Evolutionary conservation across 2,888 invertebrate genomes (phyloP).

Genomic region (Leptinotarsa tumamoca): DNA sequence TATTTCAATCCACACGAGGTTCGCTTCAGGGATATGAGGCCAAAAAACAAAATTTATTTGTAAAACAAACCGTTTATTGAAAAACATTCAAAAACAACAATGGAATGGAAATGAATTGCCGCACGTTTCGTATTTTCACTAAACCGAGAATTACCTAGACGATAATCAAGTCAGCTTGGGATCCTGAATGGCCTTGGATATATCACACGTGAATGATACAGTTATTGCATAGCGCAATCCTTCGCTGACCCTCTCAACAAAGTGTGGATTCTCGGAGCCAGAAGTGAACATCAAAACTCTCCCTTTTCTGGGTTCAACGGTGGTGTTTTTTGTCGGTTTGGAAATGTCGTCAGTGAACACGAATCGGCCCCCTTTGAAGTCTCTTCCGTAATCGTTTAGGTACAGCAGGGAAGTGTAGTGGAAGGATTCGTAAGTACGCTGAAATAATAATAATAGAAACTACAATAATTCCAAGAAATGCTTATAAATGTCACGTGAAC

Average conservation of each 20-base stretch:
- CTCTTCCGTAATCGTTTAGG: slow-evolving; percentile 78
- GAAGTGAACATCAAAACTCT: slow-evolving; percentile 89
- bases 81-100: too few relatives aligned
- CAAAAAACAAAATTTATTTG: too few relatives aligned
- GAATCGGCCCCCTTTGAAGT: slow-evolving; percentile 88
- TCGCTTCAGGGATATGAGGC: too few relatives aligned
- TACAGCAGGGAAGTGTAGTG: slow-evolving; percentile 89
- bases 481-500: too few relatives aligned
- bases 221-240: slow-evolving; percentile 87
- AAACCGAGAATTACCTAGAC: neutral
- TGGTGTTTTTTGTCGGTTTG: slow-evolving; percentile 72
- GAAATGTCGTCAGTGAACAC: slow-evolving; percentile 76
- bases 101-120: too few relatives aligned
- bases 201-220: slow-evolving; percentile 83
- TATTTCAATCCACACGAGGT: too few relatives aligned
- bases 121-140: neutral
- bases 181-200: slow-evolving; percentile 75
- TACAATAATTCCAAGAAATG: too few relatives aligned
- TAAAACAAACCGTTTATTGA: too few relatives aligned
- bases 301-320: slow-evolving; percentile 82
- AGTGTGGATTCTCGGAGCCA: slow-evolving; percentile 86
- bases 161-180: slow-evolving; percentile 56
- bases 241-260: slow-evolving; percentile 81
- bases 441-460: slow-evolving; percentile 41
- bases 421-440: slow-evolving; percentile 89